These are phyloP conservation scores for Drosophila neotestacea DNA, from an alignment of 2,888 invertebrate genomes.

Conservation along the genomic window DNA sequence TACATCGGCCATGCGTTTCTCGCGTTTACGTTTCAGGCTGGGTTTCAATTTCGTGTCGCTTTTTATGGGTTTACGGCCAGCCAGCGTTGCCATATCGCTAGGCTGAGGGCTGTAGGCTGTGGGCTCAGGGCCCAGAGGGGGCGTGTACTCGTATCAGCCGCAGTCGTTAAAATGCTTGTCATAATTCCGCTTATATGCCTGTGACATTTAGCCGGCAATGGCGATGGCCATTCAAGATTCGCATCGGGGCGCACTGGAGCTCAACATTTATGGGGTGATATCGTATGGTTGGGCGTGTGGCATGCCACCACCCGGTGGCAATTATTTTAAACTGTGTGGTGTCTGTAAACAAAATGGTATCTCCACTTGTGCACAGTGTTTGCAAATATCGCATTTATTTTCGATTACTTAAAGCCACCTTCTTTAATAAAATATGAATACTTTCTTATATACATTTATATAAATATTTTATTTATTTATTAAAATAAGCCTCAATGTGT, in stretches of 20 bases:
- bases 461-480: not conserved
- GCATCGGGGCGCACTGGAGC: slow-evolving; percentile 48
- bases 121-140: slow-evolving; percentile 28
- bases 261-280: slow-evolving; percentile 39
- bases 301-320: slow-evolving; percentile 53
- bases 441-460: too few species aligned
- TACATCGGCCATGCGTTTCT: slow-evolving; percentile 79
- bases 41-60: slow-evolving; percentile 69
- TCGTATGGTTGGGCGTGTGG: slow-evolving; percentile 6
- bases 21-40: slow-evolving; percentile 36
- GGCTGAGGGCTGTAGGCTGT: not conserved
- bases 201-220: slow-evolving; percentile 76
- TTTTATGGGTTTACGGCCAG: slow-evolving; percentile 67
- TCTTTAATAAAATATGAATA: too few species aligned
- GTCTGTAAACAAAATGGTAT: slow-evolving; percentile 49
- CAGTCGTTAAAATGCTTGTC: slow-evolving; percentile 82
- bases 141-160: slow-evolving; percentile 45
- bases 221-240: slow-evolving; percentile 60
- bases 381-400: not conserved
- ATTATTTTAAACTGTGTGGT: slow-evolving; percentile 76
- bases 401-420: not conserved
- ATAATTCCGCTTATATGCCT: slow-evolving; percentile 80
- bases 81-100: slow-evolving; percentile 54
- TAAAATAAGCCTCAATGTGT: not conserved
- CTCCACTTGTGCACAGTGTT: slow-evolving; percentile 40